Conservation (phyloP, 2,113 vertebrate species). For the Corvus cornix region DNA sequence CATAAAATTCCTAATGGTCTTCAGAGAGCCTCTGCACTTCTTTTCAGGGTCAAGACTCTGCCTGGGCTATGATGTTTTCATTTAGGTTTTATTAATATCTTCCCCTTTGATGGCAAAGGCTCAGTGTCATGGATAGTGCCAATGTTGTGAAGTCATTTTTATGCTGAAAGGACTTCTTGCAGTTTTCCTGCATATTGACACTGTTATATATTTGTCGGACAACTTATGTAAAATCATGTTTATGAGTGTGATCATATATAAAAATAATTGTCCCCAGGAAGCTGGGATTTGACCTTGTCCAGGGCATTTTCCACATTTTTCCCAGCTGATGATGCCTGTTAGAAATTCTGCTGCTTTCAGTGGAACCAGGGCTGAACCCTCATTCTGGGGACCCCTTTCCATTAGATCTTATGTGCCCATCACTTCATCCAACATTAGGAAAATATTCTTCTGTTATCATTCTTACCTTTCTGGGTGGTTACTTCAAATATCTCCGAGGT, state of each 20-base stretch:
- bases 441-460: background rate
- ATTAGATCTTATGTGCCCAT: background rate
- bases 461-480: slow-evolving; percentile 92
- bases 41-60: background rate
- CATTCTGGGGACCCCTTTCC: background rate
- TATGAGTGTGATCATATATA: background rate
- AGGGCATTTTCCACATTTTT: background rate
- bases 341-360: background rate
- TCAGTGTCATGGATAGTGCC: accelerated
- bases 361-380: background rate
- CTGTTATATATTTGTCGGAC: background rate
- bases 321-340: background rate
- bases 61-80: background rate
- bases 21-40: background rate
- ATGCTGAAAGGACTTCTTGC: background rate
- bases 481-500: slow-evolving; percentile 88
- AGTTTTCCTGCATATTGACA: background rate
- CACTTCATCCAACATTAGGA: background rate
- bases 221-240: background rate
- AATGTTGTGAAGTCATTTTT: background rate
- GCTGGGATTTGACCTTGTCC: background rate
- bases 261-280: background rate
- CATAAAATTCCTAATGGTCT: background rate
- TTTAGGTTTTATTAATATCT: background rate
- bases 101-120: background rate